Base-by-base conservation (phyloP, 2,888 invertebrate species). In the Scaptomyza polygonia region DNA sequence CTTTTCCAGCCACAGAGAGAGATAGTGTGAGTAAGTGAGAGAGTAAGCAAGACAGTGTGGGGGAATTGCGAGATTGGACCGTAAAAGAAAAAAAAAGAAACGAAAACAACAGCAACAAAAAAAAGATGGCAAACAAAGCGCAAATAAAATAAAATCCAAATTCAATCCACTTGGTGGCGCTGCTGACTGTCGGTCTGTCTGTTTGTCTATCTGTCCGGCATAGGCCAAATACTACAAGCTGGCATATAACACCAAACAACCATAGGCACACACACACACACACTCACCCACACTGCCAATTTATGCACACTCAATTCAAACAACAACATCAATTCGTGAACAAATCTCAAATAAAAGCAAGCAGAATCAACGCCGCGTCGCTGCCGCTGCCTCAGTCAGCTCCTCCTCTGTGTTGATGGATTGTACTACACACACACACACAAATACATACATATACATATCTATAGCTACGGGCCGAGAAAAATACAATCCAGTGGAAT, bases 291-390 rank as follows among this genome's bases (percentile, higher is more conserved):
- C 74, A 73, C 51, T 65, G 69, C 69, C 74, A 73, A 73, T 69
- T 69, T 73, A 58, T 43, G 40, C 52, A 64, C 57, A 65, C 32
- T 57, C 47, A 44, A 36, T 5, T 32, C 36, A 27, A 55, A 18
- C 40, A 39, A 12, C 18, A 39, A 72, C 44, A 70, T 53, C 76
- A 79, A 71, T 80, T 73, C 77, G 81, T 84, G 85, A 77, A 77
- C 85, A 79, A 82, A 82, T 79, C 77, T 75, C 67, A 82, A 85
- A 85, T 85, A 82, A 85, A 82, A 85, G 82, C 82, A 81, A 76
- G 77, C 79, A 79, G 63, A 84, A 64, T 67, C 77, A 77, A 54
- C 70, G 73, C 61, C 64, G 61, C 67, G 51, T 56, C 62, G 73
- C 55, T 42, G 69, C 48, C 52, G 16, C 8, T n/a, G 72, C 25